A percentile compares a stretch with the other conserved stretches of the same genome.
These are phyloP conservation scores for Eueremaeus valkanovi DNA, from an alignment of 2,888 invertebrate species.

Conservation along the genomic window DNA sequence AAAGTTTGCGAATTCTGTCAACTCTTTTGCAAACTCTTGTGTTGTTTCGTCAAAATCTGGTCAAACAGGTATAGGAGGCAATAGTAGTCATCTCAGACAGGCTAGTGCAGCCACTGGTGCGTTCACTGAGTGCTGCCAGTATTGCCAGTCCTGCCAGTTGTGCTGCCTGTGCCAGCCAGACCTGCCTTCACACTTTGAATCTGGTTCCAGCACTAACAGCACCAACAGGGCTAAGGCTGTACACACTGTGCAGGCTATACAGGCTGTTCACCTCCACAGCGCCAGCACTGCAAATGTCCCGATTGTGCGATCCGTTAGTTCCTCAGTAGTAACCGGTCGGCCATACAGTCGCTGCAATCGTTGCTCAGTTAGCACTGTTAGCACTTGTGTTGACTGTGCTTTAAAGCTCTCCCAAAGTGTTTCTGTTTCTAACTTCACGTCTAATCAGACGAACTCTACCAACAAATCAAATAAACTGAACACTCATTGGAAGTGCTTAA, in stretches of 20 bases:
- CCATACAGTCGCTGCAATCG: slow-evolving; percentile 9
- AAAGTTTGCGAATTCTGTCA: background rate
- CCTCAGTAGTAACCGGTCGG: slow-evolving; percentile 35
- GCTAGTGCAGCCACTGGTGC: background rate
- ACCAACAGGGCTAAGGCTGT: slow-evolving; percentile 8
- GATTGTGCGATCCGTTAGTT: slow-evolving; percentile 36
- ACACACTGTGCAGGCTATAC: too few relatives aligned
- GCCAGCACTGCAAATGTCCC: slow-evolving; percentile 13
- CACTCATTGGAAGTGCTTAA: background rate
- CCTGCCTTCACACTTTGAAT: background rate
- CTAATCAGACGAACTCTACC: background rate
- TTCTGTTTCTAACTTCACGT: background rate
- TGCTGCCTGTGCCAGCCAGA: slow-evolving; percentile 4
- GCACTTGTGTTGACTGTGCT: background rate
- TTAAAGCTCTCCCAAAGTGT: background rate
- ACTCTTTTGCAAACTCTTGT: background rate
- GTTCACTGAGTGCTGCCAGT: slow-evolving; percentile 8
- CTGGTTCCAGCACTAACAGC: slow-evolving; percentile 10
- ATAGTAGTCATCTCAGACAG: background rate
- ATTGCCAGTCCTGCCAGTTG: slow-evolving; percentile 4
- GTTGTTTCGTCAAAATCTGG: slow-evolving; percentile 32
- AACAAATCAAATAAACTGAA: slow-evolving; percentile 1
- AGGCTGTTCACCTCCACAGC: slow-evolving; percentile 32
- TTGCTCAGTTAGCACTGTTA: slow-evolving; percentile 4
- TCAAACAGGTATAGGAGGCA: slow-evolving; percentile 27